Base-by-base conservation (phyloP, 2,888 invertebrate genomes). In the Sphaerophoria rueppellii region DNA sequence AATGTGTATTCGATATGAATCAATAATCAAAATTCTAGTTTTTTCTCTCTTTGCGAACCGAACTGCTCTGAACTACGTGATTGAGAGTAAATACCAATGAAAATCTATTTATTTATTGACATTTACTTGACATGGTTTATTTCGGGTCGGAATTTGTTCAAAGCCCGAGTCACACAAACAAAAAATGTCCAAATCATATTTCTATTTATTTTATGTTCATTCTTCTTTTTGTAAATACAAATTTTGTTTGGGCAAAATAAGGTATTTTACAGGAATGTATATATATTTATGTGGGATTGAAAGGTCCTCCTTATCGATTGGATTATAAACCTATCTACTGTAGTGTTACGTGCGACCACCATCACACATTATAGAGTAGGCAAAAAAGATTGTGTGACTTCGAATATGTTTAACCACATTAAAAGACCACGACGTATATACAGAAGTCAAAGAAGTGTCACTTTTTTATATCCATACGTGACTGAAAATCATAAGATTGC, bases 361-460 rank as follows among this genome's bases (percentile, higher is more conserved):
- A 60, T 6, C 1, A 11, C 24, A 16, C 50, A 50, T 16, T 3
- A 50, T 7, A 50, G 7, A 58, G 34, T 32, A 35, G 5, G 34
- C 12, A 32, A 40, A 11, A 67, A 55, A 70, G 58, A 70, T 70
- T 80, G 75, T 80, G 75, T 75, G 75, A 75, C 75, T 83, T 83
- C 74, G 78, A 82, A 82, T 82, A 82, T 82, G 65, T 50, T 80
- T 83, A 75, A 79, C 79, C 83, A 83, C 83, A 80, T 83, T 83
- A 71, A 24, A 76, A 61, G 75, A 67, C 54, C 9, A 11, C 1
- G 6, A 40, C 40, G 40, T 40, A 40, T 37, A 37, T 9, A 83
- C 73, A 74, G 63, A 82, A 63, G 60, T 12, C 11, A 82, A 57
- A 76, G 61, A 82, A 43, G 50, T 16, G 50, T 50, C 32, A 43